Evolutionary conservation across 1,140 invertebrate genomes (phyloP).

Genomic region (Heliconius eleuchia): DNA sequence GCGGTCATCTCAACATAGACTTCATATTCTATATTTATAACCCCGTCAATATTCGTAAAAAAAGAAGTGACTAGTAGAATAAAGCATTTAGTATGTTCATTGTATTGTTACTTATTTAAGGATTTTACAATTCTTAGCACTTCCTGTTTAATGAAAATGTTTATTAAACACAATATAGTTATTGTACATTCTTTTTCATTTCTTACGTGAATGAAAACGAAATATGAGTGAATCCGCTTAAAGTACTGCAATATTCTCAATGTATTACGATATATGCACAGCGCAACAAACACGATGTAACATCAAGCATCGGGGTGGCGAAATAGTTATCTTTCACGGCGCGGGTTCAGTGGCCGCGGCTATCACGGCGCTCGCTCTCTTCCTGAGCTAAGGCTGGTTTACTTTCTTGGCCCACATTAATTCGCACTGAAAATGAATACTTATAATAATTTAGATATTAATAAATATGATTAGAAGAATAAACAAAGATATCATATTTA

Average conservation of each 20-base stretch:
- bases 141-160: too few species aligned
- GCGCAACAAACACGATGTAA: conserved; percentile 6
- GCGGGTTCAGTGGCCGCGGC: not conserved
- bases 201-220: not conserved
- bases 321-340: conserved; percentile 18
- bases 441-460: not conserved
- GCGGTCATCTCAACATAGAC: too few species aligned
- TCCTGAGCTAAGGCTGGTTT: conserved; percentile 11
- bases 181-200: too few species aligned
- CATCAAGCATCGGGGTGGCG: conserved; percentile 13
- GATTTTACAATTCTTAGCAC: too few species aligned
- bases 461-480: not conserved
- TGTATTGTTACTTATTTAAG: too few species aligned
- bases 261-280: not conserved
- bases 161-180: too few species aligned
- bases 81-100: too few species aligned
- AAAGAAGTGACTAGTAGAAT: too few species aligned
- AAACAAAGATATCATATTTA: too few species aligned
- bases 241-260: not conserved
- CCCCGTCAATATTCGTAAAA: too few species aligned
- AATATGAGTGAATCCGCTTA: not conserved
- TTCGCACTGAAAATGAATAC: not conserved
- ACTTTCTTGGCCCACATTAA: conserved; percentile 24
- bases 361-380: conserved; percentile 19
- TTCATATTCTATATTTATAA: too few species aligned